Base-by-base conservation (phyloP, 2,797 vertebrate species). In the Takifugu rubripes region DNA sequence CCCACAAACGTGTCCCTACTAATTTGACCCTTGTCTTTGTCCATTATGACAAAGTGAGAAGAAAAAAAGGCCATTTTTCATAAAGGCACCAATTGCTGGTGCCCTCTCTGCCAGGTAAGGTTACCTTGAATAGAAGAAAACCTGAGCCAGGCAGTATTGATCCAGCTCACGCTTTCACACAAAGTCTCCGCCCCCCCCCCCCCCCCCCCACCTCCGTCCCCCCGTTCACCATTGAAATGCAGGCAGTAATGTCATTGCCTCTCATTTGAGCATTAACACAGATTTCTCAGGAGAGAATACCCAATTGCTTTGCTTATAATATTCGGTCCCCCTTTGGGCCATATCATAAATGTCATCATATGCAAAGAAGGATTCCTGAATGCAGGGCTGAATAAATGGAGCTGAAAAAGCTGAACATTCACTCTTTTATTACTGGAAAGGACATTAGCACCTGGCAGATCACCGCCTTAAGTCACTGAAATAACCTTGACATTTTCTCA, bases 331-430 rank as follows among this genome's bases (percentile, higher is more conserved):
- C 83, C 79, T 76, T 62, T 56, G 73, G 73, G 79, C 78, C 69
- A 63, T 72, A 84, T 88, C 81, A 82, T 83, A 87, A 87, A 90
- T 88, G 87, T 84, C 87, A 88, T 85, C 78, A 57, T 84, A 87
- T 90, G 87, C 81, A 86, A 84, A 87, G 68, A 61, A 74, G 76
- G 63, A 65, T 74, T 75, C 64, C 61, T 78, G 61, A 78, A 84
- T 72, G 66, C 65, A 55, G 5, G 14, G 54, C 68, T 70, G 74
- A 69, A 78, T 83, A 70, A 75, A 78, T 72, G 54, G 56, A 72
- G 70, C 67, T 77, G 70, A 74, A 61, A 75, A 33, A 57, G 54
- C 66, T 76, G 64, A 77, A 66, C 44, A 64, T 48, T 61, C 44
- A 59, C 31, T 59, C 31, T 55, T 81, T 72, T 71, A 84, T 76